Evolutionary conservation across 2,888 invertebrate species (phyloP), one percentile per base, ranked within the genome.

Genomic region (Ennomos quercinarius): DNA sequence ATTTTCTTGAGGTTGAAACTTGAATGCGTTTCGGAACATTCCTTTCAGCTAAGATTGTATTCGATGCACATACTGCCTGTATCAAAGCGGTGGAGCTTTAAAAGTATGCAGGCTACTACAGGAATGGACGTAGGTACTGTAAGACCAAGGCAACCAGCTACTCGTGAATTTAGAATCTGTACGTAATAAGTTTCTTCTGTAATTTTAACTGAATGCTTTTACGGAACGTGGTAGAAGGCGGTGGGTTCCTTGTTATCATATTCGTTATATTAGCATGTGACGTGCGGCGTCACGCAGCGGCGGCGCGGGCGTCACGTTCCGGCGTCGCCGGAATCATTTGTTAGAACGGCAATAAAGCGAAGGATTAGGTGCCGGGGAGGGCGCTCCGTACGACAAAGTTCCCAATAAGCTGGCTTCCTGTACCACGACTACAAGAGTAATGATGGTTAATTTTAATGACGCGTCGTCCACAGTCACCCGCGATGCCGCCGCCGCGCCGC

Each of bases 391-490:
- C 78, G 84, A 83, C 84, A 87, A 88, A 89, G 81, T 89, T 87
- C 80, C 84, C 87, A 89, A 91, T 90, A 89, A 89, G 85, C 84
- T 79, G 76, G 74, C 83, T 84, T 85, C 83, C 84, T 82, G 78
- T 82, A 84, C 81, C 81, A 78, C 80, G 83, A 81, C 77, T 89
- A 87, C 88, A 90, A 92, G 90, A 91, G 87, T 91, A 91, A 92
- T 90, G 91, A 91, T 86, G 90, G 83, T 91, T 89, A 92, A 91
- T 91, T 91, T 92, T 91, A 91, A 92, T 90, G 91, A 87, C 89
- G 83, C 87, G 89, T 89, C 89, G 87, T 76, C 81, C 83, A 78
- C 80, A 78, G 82, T 68, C 80, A 74, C 79, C 75, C 77, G 80
- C 76, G 76, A 69, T 68, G 67, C 79, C 64, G 50, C 79, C 74